Conservation (phyloP, 2,797 vertebrate species). For the Galagoides demidoff region DNA sequence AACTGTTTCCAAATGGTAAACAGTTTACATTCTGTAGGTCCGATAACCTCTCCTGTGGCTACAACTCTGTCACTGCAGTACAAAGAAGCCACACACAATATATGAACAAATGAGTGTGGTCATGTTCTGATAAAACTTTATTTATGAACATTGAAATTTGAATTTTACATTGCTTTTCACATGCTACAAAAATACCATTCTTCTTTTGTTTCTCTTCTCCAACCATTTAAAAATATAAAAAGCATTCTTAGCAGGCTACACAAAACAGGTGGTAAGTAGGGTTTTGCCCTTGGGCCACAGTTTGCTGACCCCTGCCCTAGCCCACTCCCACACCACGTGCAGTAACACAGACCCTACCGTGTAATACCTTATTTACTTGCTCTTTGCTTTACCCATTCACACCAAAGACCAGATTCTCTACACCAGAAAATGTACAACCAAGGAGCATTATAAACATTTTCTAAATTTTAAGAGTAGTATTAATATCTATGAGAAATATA, state of each 20-base stretch:
- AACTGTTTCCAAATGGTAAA: background rate
- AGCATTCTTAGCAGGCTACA: background rate
- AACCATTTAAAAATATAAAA: constrained; percentile 44
- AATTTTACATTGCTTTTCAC: constrained; percentile 50
- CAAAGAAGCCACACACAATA: background rate
- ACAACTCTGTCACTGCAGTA: background rate
- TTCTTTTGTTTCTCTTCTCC: background rate
- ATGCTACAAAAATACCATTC: constrained; percentile 50
- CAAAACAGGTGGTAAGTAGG: background rate
- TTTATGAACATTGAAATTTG: constrained; percentile 17
- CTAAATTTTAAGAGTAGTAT: background rate
- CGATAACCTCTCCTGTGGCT: background rate
- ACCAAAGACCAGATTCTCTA: background rate
- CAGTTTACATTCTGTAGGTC: background rate
- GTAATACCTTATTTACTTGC: background rate
- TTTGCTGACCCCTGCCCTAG: background rate
- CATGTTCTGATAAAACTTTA: background rate
- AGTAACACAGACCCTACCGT: background rate
- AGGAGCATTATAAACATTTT: background rate
- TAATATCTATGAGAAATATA: background rate
- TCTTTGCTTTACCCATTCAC: background rate
- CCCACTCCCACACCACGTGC: background rate
- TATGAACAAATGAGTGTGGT: background rate
- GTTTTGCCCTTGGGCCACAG: background rate
- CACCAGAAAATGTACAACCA: background rate